These are phyloP conservation scores for Nematopogon swammerdamellus DNA, from an alignment of 2,888 invertebrate genomes.

Conservation along the genomic window DNA sequence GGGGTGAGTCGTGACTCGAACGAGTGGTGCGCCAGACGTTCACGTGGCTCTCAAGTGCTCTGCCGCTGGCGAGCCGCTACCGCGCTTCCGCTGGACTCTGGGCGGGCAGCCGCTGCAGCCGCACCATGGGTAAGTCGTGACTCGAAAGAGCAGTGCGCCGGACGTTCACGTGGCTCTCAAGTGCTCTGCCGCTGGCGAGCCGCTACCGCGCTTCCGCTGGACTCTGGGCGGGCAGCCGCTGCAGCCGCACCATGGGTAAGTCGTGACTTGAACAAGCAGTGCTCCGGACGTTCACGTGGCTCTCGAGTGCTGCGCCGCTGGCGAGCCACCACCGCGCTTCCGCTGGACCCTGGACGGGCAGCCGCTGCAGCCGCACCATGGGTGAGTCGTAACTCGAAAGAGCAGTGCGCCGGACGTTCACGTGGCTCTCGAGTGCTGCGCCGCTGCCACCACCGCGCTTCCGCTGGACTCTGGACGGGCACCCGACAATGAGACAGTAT, in stretches of 20 bases:
- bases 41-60: constrained; percentile 79
- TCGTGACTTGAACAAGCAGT: constrained; percentile 76
- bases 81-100: constrained; percentile 49
- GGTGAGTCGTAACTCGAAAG: constrained; percentile 20
- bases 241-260: constrained; percentile 45
- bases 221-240: constrained; percentile 38
- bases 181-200: constrained; percentile 84
- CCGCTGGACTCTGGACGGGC: too few species aligned
- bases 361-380: constrained; percentile 42
- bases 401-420: too few species aligned
- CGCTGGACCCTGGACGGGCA: constrained; percentile 43
- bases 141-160: constrained; percentile 63
- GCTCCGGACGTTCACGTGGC: constrained; percentile 70
- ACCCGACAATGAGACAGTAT: too few species aligned
- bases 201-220: constrained; percentile 64
- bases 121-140: constrained; percentile 43
- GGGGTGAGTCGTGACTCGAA: too few species aligned
- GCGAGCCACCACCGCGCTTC: constrained; percentile 75
- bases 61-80: constrained; percentile 83
- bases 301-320: constrained; percentile 82
- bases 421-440: too few species aligned
- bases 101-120: constrained; percentile 43
- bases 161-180: constrained; percentile 75
- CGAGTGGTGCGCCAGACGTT: too few species aligned
- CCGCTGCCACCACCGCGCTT: too few species aligned